These are phyloP conservation scores for Epinephelus malabaricus DNA, from an alignment of 2,797 vertebrate species.

Conservation along the genomic window DNA sequence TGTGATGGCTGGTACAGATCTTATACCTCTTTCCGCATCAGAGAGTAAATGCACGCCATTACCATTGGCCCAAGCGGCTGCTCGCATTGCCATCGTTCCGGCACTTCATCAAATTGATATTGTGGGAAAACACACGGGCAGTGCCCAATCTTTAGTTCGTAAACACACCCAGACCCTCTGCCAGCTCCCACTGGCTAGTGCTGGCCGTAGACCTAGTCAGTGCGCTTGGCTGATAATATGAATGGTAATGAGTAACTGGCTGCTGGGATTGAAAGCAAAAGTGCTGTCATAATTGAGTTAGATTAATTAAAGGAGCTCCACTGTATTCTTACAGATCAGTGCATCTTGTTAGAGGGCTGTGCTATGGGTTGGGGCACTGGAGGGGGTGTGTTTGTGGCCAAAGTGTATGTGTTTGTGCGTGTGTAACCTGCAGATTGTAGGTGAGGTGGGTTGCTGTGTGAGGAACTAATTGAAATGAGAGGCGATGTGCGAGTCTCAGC, in stretches of 20 bases:
- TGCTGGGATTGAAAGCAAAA: conserved; percentile 72
- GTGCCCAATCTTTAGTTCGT: conserved; percentile 68
- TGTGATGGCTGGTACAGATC: conserved; percentile 41
- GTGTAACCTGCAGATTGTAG: conserved; percentile 79
- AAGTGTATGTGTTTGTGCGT: conserved; percentile 64
- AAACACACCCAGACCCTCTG: conserved; percentile 65
- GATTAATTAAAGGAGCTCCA: conserved; percentile 78
- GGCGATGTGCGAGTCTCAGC: conserved; percentile 89
- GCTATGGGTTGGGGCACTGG: conserved; percentile 49
- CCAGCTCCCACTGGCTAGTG: conserved; percentile 69
- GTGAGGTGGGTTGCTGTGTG: conserved; percentile 75
- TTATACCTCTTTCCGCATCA: conserved; percentile 62
- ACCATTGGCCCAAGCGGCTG: conserved; percentile 58
- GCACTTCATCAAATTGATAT: conserved; percentile 80
- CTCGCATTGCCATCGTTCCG: conserved; percentile 60
- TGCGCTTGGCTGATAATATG: conserved; percentile 65
- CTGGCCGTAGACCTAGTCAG: conserved; percentile 61
- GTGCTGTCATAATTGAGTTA: conserved; percentile 78
- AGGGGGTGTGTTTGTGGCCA: conserved; percentile 51
- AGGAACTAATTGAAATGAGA: conserved; percentile 92
- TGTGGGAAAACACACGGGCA: conserved; percentile 73
- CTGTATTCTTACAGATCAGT: conserved; percentile 79
- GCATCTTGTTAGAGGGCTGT: conserved; percentile 73
- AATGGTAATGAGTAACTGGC: conserved; percentile 74
- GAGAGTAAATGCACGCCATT: conserved; percentile 68